Base-by-base conservation (phyloP, 2,888 invertebrate species). In the Rhagium mordax region DNA sequence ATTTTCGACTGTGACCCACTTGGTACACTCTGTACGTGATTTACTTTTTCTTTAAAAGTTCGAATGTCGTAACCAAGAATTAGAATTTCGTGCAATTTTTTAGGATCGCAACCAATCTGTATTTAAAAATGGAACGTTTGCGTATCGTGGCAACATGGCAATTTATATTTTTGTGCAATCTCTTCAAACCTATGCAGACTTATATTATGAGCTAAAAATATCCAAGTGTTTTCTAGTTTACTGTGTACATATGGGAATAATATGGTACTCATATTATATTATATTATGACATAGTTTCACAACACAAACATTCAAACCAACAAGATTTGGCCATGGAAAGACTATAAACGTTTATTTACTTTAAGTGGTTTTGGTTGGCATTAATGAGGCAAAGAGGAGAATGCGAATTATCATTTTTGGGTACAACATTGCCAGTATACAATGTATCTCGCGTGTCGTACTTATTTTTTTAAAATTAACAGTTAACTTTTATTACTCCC, bases 281-380 rank as follows among this genome's bases (percentile, higher is more conserved):
- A 27, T n/a, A 59, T 29, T 55, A 29, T 59, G 59, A 59, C 59
- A 62, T 24, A 48, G 48, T 62, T 62, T 62, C 62, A 41, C 18
- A 62, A 48, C 48, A n/a, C 20, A 48, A n/a, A 5, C 24, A 21
- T 62, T 20, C 13, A 48, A 41, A 20, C 16, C 10, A 66, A 55
- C 20, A 41, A 21, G 33, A 67, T 57, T 41, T 66, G 55, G 21
- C 53, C 66, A 51, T 55, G 55, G 21, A 62, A 41, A 57, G 20
- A 41, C 47, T 49, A 51, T 20, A 55, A 27, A 48, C 21, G 53
- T 57, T 53, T 66, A 27, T 51, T 53, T 41, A 21, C 47, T 20
- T 62, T 48, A 21, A 48, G 20, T 48, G 20, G n/a, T 24, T 47
- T 48, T 62, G n/a, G 48, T 51, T 64, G 27, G 49, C 51, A 29